A percentile compares a stretch with the other conserved stretches of the same genome.
These are phyloP conservation scores for Cactoblastis cactorum DNA, from an alignment of 2,888 invertebrate genomes.

Conservation along the genomic window DNA sequence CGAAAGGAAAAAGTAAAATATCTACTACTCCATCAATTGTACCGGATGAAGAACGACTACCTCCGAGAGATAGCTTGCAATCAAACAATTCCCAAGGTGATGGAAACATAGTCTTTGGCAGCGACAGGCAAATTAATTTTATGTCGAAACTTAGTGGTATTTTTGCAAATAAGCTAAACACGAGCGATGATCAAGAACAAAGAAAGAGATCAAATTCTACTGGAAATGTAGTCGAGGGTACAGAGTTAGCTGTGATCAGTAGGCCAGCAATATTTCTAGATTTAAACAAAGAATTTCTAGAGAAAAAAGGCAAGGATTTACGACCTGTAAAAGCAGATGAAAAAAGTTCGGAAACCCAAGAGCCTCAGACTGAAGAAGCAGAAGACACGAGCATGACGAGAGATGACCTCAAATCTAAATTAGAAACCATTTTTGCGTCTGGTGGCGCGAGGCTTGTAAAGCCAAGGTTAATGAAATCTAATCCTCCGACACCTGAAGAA, in stretches of 20 bases:
- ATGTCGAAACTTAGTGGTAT: conserved; percentile 66
- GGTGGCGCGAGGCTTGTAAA: conserved; percentile 56
- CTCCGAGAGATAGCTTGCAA: conserved; percentile 46
- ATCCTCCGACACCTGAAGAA: conserved; percentile 62
- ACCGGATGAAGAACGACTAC: conserved; percentile 34
- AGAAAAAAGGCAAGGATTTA: conserved; percentile 43
- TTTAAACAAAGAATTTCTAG: conserved; percentile 58
- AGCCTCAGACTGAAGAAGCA: conserved; percentile 26
- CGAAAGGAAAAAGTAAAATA: conserved; percentile 27
- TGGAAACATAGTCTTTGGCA: conserved; percentile 52
- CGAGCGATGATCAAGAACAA: conserved; percentile 45
- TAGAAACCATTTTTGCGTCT: conserved; percentile 60
- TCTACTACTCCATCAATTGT: conserved; percentile 20
- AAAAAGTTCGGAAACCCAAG: conserved; percentile 24
- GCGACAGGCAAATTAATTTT: conserved; percentile 56
- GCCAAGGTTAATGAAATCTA: conserved; percentile 56
- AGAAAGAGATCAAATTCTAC: conserved; percentile 60
- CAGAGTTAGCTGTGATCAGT: conserved; percentile 30
- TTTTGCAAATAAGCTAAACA: conserved; percentile 54
- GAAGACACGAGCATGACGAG: conserved; percentile 52
- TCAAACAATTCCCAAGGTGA: conserved; percentile 50
- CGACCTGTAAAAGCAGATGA: conserved; percentile 39
- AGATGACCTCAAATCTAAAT: conserved; percentile 61
- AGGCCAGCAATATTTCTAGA: conserved; percentile 40
- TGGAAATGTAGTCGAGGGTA: conserved; percentile 47